phyloP scores from a whole-genome alignment of 2,888 invertebrate genomes.

The Nomada ruficornis region DNA sequence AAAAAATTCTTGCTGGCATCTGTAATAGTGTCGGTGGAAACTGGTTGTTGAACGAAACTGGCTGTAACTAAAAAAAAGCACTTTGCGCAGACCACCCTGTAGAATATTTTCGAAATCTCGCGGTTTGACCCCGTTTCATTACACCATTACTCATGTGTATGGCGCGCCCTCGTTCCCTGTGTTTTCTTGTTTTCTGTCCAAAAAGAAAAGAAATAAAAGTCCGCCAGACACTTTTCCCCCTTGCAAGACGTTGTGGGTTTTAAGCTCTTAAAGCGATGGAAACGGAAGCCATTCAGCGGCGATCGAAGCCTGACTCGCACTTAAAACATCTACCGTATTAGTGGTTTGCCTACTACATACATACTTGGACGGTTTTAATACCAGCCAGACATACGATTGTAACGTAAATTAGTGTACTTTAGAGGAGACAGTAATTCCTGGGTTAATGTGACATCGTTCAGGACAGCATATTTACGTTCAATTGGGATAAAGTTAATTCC shows the following conservation, averaged over 20 bases:
- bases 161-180: slow-evolving; percentile 59
- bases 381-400: neutral
- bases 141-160: slow-evolving; percentile 50
- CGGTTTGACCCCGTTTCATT: slow-evolving; percentile 65
- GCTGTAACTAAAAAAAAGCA: too few species aligned
- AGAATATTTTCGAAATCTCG: slow-evolving; percentile 61
- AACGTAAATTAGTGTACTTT: neutral
- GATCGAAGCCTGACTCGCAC: slow-evolving; percentile 36
- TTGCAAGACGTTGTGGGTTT: slow-evolving; percentile 33
- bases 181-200: slow-evolving; percentile 54
- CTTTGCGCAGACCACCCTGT: too few species aligned
- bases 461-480: too few species aligned
- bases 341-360: slow-evolving; percentile 3
- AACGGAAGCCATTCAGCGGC: slow-evolving; percentile 37
- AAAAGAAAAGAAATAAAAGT: slow-evolving; percentile 19
- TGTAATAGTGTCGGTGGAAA: too few species aligned
- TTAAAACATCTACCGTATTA: slow-evolving; percentile 23
- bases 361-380: neutral
- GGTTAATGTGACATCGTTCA: too few species aligned
- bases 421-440: too few species aligned
- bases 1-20: too few species aligned
- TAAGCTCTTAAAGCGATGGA: slow-evolving; percentile 47
- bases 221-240: slow-evolving; percentile 40
- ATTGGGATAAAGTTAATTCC: too few species aligned
- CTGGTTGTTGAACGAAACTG: too few species aligned